Evolutionary conservation across 2,888 invertebrate genomes (phyloP), one percentile per base, ranked within the genome.

Genomic region (Gisinianus flammeolus): DNA sequence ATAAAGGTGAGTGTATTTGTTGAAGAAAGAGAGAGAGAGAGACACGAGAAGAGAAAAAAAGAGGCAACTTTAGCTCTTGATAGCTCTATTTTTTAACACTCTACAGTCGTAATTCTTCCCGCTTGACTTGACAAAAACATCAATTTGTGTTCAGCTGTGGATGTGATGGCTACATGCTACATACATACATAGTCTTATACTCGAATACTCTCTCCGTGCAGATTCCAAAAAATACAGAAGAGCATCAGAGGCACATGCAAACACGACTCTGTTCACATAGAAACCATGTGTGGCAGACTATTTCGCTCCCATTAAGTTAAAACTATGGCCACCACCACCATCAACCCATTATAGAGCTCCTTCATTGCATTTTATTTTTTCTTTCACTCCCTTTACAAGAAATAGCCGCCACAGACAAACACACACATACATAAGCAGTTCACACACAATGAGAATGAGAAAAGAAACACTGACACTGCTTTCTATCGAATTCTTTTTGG

Each of bases 401-500:
- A 30, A 31, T 30, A 67, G n/a, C 19, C 67, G 28, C 28, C 24
- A 52, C 52, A 31, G 1, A 66, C 66, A 66, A 24, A 66, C 66
- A 4, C 0, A 66, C 6, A 26, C 66, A 3, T 22, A 62, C 62
- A 62, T 22, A n/a, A 19, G 22, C 62, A 3, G 22, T n/a, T 24
- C 62, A 62, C 35, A 71, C 28, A 58, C 28, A 58, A 28, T 31
- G 30, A 54, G 52, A 30, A 52, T 12, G 56, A 30, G 35, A 44
- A 64, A 26, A 67, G n/a, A 52, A 24, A 76, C 31, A 67, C n/a
- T 35, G 28, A 76, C 31, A 67, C n/a, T 35, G 28, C n/a, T 52
- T 68, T n/a, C 56, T 26, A n/a, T 56, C 24, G 19, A 56, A 67
- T 67, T 71, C 72, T 71, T 72, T 71, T 71, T 71, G 70, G 71